A percentile compares a stretch with the other conserved stretches of the same genome.
Evolutionary conservation across 2,888 invertebrate species (phyloP).

Genomic region (Scaeva pyrastri): DNA sequence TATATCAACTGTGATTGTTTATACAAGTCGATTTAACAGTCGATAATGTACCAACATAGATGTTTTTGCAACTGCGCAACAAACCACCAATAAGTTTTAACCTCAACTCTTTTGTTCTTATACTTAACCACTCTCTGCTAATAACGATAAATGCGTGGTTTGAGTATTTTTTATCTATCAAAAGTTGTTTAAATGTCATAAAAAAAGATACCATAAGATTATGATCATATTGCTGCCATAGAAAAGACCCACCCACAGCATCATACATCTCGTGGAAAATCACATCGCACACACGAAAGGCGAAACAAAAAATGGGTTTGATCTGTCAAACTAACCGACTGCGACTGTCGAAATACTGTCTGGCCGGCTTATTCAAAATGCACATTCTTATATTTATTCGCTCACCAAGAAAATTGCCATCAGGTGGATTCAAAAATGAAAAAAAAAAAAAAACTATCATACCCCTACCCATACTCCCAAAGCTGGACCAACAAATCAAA

Average conservation of each 20-base stretch:
- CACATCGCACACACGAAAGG: background rate
- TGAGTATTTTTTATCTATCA: slow-evolving; percentile 1
- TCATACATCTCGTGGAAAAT: slow-evolving; percentile 28
- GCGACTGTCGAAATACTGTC: slow-evolving; percentile 53
- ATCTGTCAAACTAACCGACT: slow-evolving; percentile 46
- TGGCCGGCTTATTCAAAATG: slow-evolving; percentile 47
- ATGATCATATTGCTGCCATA: slow-evolving; percentile 26
- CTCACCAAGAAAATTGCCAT: slow-evolving; percentile 51
- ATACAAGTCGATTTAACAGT: slow-evolving; percentile 3
- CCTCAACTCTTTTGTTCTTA: slow-evolving; percentile 30
- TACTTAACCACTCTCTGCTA: background rate
- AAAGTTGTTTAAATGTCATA: slow-evolving; percentile 30
- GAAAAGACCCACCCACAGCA: slow-evolving; percentile 32
- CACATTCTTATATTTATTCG: slow-evolving; percentile 47
- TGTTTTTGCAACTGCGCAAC: background rate
- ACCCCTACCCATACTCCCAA: slow-evolving; percentile 35
- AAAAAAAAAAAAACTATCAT: slow-evolving; percentile 16
- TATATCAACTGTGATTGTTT: background rate
- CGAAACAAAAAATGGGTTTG: slow-evolving; percentile 18
- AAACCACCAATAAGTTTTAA: slow-evolving; percentile 39
- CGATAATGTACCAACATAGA: background rate
- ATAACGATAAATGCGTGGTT: slow-evolving; percentile 24
- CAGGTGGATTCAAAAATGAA: slow-evolving; percentile 68
- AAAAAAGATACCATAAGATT: slow-evolving; percentile 17
- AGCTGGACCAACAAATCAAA: slow-evolving; percentile 33